These are phyloP conservation scores for Chorisops tibialis DNA, from an alignment of 2,888 invertebrate species.

Conservation along the genomic window DNA sequence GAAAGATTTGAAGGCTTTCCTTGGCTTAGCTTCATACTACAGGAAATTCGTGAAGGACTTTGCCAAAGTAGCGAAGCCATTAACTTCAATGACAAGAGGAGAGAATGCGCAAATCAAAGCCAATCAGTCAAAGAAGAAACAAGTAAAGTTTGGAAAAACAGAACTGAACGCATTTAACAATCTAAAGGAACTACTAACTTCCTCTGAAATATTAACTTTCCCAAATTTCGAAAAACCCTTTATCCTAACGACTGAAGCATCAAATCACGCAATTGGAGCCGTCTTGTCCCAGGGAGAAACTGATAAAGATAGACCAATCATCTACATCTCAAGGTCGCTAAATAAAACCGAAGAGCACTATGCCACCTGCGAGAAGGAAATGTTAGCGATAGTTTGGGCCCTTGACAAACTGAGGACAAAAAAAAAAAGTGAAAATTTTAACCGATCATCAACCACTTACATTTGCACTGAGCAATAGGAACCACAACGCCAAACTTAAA, in stretches of 20 bases:
- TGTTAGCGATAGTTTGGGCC: neutral
- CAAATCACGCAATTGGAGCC: constrained; percentile 4
- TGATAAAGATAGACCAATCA: constrained; percentile 5
- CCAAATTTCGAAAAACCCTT: constrained; percentile 12
- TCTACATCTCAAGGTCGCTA: constrained; percentile 3
- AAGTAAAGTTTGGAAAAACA: neutral
- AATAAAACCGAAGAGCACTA: constrained; percentile 19
- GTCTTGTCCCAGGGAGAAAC: constrained; percentile 7
- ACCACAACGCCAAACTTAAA: constrained; percentile 2
- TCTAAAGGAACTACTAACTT: constrained; percentile 2
- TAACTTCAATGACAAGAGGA: neutral
- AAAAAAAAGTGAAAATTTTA: constrained; percentile 4
- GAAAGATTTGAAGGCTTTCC: neutral
- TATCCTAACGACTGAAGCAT: neutral
- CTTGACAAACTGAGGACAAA: neutral
- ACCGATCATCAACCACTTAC: constrained; percentile 12
- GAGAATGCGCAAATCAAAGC: neutral
- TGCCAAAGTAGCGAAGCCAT: neutral
- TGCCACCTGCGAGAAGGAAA: constrained; percentile 3
- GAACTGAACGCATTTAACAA: constrained; percentile 7
- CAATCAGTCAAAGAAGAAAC: neutral
- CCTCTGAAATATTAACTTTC: constrained; percentile 8
- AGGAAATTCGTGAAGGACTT: neutral
- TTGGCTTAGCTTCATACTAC: no score
- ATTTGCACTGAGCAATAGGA: constrained; percentile 2